Evolutionary conservation across 2,113 vertebrate genomes (phyloP).

Genomic region (Notiomystis cincta): DNA sequence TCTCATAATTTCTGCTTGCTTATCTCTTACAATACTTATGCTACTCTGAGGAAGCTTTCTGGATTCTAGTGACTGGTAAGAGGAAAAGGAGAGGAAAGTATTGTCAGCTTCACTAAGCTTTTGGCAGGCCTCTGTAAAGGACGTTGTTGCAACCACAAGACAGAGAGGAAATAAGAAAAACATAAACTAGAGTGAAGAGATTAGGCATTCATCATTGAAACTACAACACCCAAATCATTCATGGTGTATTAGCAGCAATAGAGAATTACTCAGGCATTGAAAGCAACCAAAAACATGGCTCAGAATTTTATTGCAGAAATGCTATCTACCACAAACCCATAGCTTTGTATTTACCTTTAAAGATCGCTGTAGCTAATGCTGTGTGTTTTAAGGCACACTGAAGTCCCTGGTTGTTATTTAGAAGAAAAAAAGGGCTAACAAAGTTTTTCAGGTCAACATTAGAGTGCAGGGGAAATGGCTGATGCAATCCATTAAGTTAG

Average conservation of each 20-base stretch:
- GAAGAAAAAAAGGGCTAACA: background rate
- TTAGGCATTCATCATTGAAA: background rate
- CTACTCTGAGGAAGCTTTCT: background rate
- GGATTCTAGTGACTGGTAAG: background rate
- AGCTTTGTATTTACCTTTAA: background rate
- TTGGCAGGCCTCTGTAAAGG: background rate
- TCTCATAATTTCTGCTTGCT: background rate
- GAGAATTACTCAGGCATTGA: background rate
- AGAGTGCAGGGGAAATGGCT: background rate
- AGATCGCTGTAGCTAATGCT: background rate
- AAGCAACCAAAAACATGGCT: background rate
- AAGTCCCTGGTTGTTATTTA: background rate
- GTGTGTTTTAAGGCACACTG: background rate
- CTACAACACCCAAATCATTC: background rate
- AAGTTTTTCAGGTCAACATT: background rate
- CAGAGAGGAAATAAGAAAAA: background rate
- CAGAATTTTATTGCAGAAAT: background rate
- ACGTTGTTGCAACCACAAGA: background rate
- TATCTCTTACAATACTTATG: background rate
- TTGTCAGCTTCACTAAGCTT: background rate
- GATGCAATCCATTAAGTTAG: background rate
- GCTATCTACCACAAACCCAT: background rate
- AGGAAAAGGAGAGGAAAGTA: background rate
- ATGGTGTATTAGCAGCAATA: background rate
- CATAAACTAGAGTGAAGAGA: background rate